phyloP scores from a whole-genome alignment of 2,888 invertebrate species.

The Trichacis sp. region DNA sequence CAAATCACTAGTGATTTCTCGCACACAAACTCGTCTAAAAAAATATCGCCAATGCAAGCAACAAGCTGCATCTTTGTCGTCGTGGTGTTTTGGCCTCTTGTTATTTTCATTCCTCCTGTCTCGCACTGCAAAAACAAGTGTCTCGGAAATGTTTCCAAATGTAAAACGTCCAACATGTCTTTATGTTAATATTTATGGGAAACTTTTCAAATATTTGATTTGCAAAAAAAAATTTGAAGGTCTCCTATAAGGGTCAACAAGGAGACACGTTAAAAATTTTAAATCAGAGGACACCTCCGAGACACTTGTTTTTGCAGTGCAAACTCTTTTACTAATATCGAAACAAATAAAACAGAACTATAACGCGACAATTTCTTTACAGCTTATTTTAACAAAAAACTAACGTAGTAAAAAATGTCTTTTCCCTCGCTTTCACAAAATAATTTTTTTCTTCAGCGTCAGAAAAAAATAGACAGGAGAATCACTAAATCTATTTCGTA shows the following conservation, averaged over 20 bases:
- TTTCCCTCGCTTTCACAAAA: conserved; percentile 57
- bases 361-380: conserved; percentile 36
- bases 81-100: conserved; percentile 21
- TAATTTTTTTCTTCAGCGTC: no score
- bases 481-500: conserved; percentile 64
- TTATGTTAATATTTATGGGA: no score
- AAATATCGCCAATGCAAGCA: conserved; percentile 9
- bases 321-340: conserved; percentile 45
- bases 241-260: no score
- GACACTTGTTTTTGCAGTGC: no score
- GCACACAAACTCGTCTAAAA: conserved; percentile 1
- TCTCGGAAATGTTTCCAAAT: no score
- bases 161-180: no score
- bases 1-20: not conserved
- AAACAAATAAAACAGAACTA: conserved; percentile 20
- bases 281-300: no score
- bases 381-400: conserved; percentile 57
- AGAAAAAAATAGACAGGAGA: conserved; percentile 32
- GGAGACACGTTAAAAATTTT: no score
- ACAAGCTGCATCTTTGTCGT: conserved; percentile 3
- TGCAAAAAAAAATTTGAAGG: no score
- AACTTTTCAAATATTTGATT: no score
- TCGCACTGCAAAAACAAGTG: no score
- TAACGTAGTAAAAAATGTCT: conserved; percentile 65
- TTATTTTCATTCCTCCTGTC: conserved; percentile 13